A percentile compares a stretch with the other conserved stretches of the same genome.
phyloP scores from a whole-genome alignment of 2,797 vertebrate genomes.

The Scyliorhinus canicula region DNA sequence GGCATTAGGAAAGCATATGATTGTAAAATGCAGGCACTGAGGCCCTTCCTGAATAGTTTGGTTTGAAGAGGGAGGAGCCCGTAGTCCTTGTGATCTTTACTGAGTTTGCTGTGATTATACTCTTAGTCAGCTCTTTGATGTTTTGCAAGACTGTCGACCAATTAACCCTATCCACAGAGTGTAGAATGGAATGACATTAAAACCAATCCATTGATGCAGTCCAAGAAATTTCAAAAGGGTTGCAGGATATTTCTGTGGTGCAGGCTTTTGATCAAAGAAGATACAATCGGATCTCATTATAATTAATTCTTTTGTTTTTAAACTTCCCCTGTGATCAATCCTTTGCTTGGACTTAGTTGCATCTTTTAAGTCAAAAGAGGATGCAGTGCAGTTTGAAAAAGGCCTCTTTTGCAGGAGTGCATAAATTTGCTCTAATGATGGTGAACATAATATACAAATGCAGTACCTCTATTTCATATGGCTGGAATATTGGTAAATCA shows the following conservation, averaged over 20 bases:
- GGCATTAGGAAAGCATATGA: conserved; percentile 42
- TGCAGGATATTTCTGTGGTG: conserved; percentile 16
- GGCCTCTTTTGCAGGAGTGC: background rate
- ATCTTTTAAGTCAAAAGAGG: background rate
- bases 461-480: too few relatives aligned
- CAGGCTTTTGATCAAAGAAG: conserved; percentile 30
- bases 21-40: conserved; percentile 27
- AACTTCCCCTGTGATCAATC: background rate
- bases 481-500: background rate
- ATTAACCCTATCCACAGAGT: conserved; percentile 46
- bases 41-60: conserved; percentile 41
- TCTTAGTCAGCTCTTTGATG: conserved; percentile 46
- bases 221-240: conserved; percentile 38
- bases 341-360: background rate
- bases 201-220: conserved; percentile 47
- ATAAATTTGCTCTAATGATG: background rate
- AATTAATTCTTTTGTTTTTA: conserved; percentile 23
- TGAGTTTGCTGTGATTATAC: conserved; percentile 46
- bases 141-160: conserved; percentile 41
- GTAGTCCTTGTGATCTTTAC: conserved; percentile 42
- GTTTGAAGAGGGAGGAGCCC: conserved; percentile 44
- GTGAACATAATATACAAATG: background rate
- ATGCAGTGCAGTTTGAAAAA: background rate
- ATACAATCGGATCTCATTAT: conserved; percentile 27
- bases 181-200: conserved; percentile 42